Evolutionary conservation across 2,888 invertebrate genomes (phyloP).

Genomic region (Tholera decimalis): DNA sequence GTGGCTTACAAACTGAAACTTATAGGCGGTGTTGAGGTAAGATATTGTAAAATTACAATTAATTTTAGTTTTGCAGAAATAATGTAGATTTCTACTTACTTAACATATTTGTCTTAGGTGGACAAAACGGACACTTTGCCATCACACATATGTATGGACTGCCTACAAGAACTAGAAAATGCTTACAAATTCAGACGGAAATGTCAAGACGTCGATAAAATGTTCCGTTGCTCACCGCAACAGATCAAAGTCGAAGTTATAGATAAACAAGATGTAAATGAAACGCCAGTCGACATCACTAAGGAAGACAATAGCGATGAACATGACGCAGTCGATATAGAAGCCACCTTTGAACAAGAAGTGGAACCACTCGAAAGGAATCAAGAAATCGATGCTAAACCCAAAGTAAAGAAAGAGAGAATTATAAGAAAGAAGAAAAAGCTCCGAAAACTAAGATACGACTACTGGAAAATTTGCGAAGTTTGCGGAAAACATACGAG

Average conservation of each 20-base stretch:
- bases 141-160: conserved; percentile 82
- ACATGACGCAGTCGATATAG: conserved; percentile 65
- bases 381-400: conserved; percentile 61
- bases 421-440: conserved; percentile 71
- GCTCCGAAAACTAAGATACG: conserved; percentile 78
- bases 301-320: conserved; percentile 62
- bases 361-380: conserved; percentile 46
- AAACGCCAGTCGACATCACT: conserved; percentile 43
- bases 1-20: conserved; percentile 80
- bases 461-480: conserved; percentile 88
- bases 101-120: conserved; percentile 73
- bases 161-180: conserved; percentile 82
- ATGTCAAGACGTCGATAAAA: conserved; percentile 85
- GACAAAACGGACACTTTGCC: conserved; percentile 83
- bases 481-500: conserved; percentile 86
- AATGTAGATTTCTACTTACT: too few relatives aligned
- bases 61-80: too few relatives aligned
- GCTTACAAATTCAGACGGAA: conserved; percentile 87
- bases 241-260: conserved; percentile 78
- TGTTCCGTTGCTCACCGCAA: conserved; percentile 68
- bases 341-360: conserved; percentile 65
- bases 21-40: conserved; percentile 83
- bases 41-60: conserved; percentile 18
- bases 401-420: conserved; percentile 59
- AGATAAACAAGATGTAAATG: conserved; percentile 64